Base-by-base conservation (phyloP, 2,797 vertebrate genomes). In the Lacerta bilineata region DNA sequence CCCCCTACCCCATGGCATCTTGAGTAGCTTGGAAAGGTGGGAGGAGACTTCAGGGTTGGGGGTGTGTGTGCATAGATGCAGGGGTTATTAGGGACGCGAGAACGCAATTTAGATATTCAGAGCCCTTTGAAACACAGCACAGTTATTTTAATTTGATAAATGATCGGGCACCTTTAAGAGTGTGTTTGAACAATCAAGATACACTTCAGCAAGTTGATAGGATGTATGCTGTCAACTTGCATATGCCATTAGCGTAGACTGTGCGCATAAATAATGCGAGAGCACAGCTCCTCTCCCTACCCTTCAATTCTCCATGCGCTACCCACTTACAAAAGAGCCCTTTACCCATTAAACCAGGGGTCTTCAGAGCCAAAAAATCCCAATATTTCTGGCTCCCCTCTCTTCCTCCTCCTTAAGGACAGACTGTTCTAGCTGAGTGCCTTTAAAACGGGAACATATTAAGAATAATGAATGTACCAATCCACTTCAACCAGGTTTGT, bases 171-270 rank as follows among this genome's bases (percentile, higher is more conserved):
- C 93, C 94, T 94, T 94, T 93, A 94, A 94, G 93, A 96, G 92
- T 93, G 91, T 94, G 93, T 95, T 94, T 94, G 93, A 95, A 95
- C 95, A 94, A 94, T 95, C 93, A 88, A 94, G 95, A 96, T 95
- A 91, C 94, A 95, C 94, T 94, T 92, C 90, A 92, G 95, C 94
- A 93, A 92, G 94, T 93, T 94, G 94, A 93, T 95, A 92, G 94
- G 94, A 89, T 93, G 95, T 95, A 93, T 88, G 25, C 93, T 94
- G 95, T 95, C 95, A 94, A 90, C 93, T 95, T 90, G 89, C 94
- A 92, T 92, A 90, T 95, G 95, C 94, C 95, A 95, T 90, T 93
- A 80, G 93, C 68, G 81, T 23, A 10, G 91, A 90, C 93, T 91
- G 93, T 61, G 88, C 89, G 89, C 91, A 84, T 92, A 90, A 95